Percentiles rank a stretch among this genome's conserved stretches.
phyloP scores from a whole-genome alignment of 2,888 invertebrate genomes.

The Trisateles emortualis region DNA sequence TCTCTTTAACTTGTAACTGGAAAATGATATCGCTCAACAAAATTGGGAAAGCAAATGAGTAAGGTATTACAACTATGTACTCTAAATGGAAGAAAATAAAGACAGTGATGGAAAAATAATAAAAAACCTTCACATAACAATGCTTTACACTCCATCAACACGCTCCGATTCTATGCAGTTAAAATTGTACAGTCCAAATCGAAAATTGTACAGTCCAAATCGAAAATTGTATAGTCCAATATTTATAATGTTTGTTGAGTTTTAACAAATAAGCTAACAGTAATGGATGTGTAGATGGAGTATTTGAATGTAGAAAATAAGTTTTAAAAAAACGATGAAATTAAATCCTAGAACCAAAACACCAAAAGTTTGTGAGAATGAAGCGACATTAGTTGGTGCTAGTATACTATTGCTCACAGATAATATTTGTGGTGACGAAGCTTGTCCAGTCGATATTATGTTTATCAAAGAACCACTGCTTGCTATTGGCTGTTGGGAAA shows the following conservation, averaged over 20 bases:
- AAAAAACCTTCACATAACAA: neutral
- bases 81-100: neutral
- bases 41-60: constrained; percentile 3
- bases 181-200: neutral
- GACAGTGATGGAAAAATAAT: too few relatives aligned
- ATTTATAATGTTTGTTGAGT: too few relatives aligned
- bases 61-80: neutral
- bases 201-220: too few relatives aligned
- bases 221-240: too few relatives aligned
- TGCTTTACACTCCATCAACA: too few relatives aligned
- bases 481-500: constrained; percentile 77
- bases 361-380: constrained; percentile 44
- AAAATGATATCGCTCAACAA: neutral
- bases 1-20: too few relatives aligned
- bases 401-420: constrained; percentile 76
- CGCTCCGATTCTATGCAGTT: too few relatives aligned
- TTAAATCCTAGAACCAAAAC: constrained; percentile 41
- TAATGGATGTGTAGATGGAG: too few relatives aligned
- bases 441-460: constrained; percentile 84
- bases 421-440: constrained; percentile 79
- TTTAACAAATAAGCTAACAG: too few relatives aligned
- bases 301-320: neutral
- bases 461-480: constrained; percentile 84
- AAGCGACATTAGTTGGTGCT: constrained; percentile 55
- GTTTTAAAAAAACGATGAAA: constrained; percentile 9